Conservation (phyloP, 2,797 vertebrate species). For the Lophotriccus pileatus region DNA sequence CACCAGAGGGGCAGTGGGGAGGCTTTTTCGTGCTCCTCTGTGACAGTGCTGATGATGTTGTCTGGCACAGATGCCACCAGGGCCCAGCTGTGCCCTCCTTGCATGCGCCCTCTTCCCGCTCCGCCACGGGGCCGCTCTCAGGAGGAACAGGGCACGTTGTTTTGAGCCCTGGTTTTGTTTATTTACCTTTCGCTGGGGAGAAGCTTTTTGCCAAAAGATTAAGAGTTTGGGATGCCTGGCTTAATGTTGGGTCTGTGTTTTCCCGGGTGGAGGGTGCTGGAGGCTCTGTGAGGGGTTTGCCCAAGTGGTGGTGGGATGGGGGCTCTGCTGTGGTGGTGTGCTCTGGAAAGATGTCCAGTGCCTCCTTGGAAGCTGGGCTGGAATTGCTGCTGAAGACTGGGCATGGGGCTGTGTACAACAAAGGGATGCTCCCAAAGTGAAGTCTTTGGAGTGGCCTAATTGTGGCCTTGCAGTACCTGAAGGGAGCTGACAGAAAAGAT, state of each 20-base stretch:
- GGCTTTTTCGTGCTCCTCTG: not conserved
- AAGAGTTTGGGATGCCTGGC: not conserved
- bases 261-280: not conserved
- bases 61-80: not conserved
- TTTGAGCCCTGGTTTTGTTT: not conserved
- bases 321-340: not conserved
- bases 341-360: not conserved
- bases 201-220: not conserved
- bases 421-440: not conserved
- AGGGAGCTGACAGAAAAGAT: not conserved
- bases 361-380: not conserved
- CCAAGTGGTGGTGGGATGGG: not conserved
- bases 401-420: not conserved
- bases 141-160: not conserved
- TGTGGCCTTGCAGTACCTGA: not conserved
- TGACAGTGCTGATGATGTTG: not conserved
- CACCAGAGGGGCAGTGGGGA: not conserved
- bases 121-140: rapidly evolving
- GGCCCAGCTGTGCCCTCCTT: not conserved
- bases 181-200: not conserved
- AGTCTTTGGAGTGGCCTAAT: not conserved
- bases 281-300: not conserved
- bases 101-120: not conserved
- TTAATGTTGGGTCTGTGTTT: not conserved
- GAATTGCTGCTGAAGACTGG: not conserved